Conservation (phyloP, 1,140 invertebrate species). For the Drosophila littoralis region DNA sequence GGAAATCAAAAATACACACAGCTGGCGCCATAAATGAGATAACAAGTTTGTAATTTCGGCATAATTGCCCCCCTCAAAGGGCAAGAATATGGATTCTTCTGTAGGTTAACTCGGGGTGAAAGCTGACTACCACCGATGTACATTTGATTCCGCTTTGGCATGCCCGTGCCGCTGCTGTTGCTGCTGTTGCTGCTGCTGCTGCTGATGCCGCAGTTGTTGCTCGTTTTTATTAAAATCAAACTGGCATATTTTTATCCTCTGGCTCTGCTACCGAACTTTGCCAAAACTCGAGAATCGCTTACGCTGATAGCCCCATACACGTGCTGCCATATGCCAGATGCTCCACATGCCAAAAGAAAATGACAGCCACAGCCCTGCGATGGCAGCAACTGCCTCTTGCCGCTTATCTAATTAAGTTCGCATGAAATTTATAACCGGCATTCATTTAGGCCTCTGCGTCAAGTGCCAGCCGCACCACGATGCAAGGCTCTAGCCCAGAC, state of each 20-base stretch:
- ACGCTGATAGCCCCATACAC: constrained; percentile 6
- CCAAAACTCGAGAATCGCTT: neutral
- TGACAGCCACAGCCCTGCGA: constrained; percentile 19
- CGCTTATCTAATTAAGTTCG: constrained; percentile 44
- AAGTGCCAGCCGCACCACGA: neutral
- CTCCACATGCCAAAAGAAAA: constrained; percentile 19
- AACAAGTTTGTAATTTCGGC: constrained; percentile 79
- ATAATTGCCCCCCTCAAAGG: constrained; percentile 57
- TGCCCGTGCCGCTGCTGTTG: neutral
- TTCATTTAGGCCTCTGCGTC: constrained; percentile 24
- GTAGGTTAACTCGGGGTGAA: constrained; percentile 19
- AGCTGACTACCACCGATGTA: constrained; percentile 2
- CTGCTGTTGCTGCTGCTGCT: neutral
- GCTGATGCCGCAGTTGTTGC: constrained; percentile 36
- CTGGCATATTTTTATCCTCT: constrained; percentile 58
- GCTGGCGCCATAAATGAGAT: constrained; percentile 78
- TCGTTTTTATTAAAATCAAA: constrained; percentile 74
- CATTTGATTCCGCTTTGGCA: constrained; percentile 35
- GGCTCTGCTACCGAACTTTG: constrained; percentile 24
- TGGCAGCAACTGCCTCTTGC: constrained; percentile 21
- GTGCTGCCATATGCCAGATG: constrained; percentile 34
- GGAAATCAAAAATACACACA: constrained; percentile 76
- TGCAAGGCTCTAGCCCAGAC: neutral
- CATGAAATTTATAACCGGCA: constrained; percentile 39
- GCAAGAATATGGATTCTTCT: constrained; percentile 15